Base-by-base conservation (phyloP, 2,888 invertebrate species). In the Ephialtes manifestator region DNA sequence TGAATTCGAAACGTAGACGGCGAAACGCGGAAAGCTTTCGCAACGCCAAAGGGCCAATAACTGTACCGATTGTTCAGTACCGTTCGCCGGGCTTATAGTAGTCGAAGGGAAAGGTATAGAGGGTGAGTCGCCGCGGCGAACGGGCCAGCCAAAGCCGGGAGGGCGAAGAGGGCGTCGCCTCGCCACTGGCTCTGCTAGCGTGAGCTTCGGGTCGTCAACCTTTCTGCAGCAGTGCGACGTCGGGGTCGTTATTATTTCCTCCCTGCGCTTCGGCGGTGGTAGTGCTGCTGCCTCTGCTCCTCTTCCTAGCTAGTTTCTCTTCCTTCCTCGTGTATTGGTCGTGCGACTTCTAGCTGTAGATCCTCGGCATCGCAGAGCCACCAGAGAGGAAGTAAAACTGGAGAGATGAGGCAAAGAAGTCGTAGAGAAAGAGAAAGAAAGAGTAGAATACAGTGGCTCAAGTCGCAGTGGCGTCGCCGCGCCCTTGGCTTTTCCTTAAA, bases 191-290 rank as follows among this genome's bases (percentile, higher is more conserved):
- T 65, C 72, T 18, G 72, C 68, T 53, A 43, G 79, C 91, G 89
- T 60, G 72, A 74, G 84, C 72, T 77, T 90, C 93, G 90, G 94
- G 94, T 94, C 94, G 92, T 92, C 93, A 93, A 94, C 94, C 94
- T 92, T 92, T 92, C 92, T 92, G 92, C 92, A 89, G 93, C 93
- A 94, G 88, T 94, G 92, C 93, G 93, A 92, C 93, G 93, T 92
- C 85, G 86, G 85, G 87, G 88, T 85, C 82, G 85, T 84, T 84
- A 87, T 87, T 84, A 87, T 85, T 85, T 85, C 82, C 85, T 85
- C 82, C 87, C 84, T 81, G 84, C 81, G 81, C 80, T 87, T 81
- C 65, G 77, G 51, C 76, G 24, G 58, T 78, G 55, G 71, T 65
- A 13, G 53, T 35, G 77, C 82, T 80, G 85, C 60, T 86, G 60